Evolutionary conservation across 2,113 vertebrate genomes (phyloP), one percentile per base, ranked within the genome.

Genomic region (Turdus rufiventris): DNA sequence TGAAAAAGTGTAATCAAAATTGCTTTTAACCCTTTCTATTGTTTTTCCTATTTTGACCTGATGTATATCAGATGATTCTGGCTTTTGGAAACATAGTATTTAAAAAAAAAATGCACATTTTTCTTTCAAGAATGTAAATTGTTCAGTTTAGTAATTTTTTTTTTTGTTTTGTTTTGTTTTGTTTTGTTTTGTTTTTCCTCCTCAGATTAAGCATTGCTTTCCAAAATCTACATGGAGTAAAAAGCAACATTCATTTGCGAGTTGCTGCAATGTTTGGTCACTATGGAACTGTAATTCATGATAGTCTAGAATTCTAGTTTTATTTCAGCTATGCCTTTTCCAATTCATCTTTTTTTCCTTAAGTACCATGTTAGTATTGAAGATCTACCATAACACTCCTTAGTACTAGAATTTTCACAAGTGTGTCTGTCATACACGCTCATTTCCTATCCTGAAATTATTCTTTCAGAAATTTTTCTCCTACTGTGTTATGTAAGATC

Each of bases 321-420:
- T 85, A 50, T 67, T 68, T 63, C 47, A 75, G 18, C 28, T 54
- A 18, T 68, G 20, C 9, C 7, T 76, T 89, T 85, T 53, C 31
- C 40, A 11, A 10, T 72, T 72, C 10, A 17, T 53, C 19, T 26
- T 78, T 6, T 75, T 47, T 88, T 63, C 56, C n/a, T 61, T 61
- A 18, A 63, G 8, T 76, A 38, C 28, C 28, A 8, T 45, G 26
- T 20, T 63, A 31, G 18, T 56, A 68, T 34, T 76, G 50, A 68
- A 61, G 38, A 33, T 1, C 7, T 38, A 26, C 4, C 6, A 8
- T 70, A 77, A 47, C 0, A 0, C 38, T 70, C 34, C 38, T 53
- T 68, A 76, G n/a, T n/a, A 40, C 9, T 65, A 76, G 18, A 33
- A 8, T 19, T 61, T 63, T 80, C 66, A n/a, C 29, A 57, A 51